phyloP scores from a whole-genome alignment of 2,797 vertebrate genomes.

The Eleutherodactylus coqui region DNA sequence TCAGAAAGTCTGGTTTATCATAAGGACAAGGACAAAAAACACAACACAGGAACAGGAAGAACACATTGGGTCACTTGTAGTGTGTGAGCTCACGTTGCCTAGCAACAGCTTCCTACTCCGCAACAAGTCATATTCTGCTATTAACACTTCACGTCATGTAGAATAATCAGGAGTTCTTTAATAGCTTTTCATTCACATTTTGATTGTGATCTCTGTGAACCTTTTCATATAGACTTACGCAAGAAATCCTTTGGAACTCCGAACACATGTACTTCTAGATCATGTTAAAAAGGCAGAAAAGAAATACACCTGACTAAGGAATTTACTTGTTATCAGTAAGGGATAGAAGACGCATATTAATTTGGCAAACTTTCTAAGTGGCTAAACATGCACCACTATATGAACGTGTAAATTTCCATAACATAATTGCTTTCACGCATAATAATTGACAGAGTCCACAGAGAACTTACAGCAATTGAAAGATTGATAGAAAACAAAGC shows the following conservation, averaged over 20 bases:
- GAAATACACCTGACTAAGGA: not conserved
- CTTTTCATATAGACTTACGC: not conserved
- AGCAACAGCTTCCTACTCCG: slow-evolving; percentile 2
- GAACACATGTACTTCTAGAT: not conserved
- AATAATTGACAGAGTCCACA: slow-evolving; percentile 49
- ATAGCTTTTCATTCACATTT: not conserved
- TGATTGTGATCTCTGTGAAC: not conserved
- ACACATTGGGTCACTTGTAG: not conserved
- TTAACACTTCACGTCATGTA: not conserved
- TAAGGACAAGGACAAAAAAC: not conserved
- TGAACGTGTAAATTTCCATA: slow-evolving; percentile 52
- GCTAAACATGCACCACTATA: slow-evolving; percentile 47
- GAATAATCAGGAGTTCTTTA: not conserved
- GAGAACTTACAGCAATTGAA: slow-evolving; percentile 49
- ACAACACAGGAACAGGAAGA: slow-evolving; percentile 4
- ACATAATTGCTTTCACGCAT: slow-evolving; percentile 54
- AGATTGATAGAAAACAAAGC: slow-evolving; percentile 55
- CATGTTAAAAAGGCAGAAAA: not conserved
- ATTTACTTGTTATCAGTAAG: slow-evolving; percentile 31
- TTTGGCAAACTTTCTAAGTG: slow-evolving; percentile 51
- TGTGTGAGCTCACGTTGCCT: not conserved
- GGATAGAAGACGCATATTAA: slow-evolving; percentile 29
- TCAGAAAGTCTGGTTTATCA: not conserved
- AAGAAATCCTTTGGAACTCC: not conserved
- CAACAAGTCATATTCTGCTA: not conserved